Percentiles rank a stretch among this genome's conserved stretches.
Conservation (phyloP, 2,113 vertebrate genomes). For the Chaetodon trifascialis region DNA sequence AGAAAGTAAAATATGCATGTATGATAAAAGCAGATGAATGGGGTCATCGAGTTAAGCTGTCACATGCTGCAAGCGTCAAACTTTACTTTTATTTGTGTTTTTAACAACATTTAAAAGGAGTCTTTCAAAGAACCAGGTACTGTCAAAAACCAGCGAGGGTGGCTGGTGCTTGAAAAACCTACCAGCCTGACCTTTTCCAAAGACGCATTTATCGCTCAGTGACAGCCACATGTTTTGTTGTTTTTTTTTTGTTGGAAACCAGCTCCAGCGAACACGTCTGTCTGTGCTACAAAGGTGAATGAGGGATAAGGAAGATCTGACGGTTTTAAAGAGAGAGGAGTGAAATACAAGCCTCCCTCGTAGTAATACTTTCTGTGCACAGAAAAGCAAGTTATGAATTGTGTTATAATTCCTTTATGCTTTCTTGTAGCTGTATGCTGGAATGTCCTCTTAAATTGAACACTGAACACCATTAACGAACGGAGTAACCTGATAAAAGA, state of each 20-base stretch:
- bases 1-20: slow-evolving; percentile 8
- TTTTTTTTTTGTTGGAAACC: background rate
- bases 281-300: background rate
- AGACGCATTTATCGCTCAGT: slow-evolving; percentile 43
- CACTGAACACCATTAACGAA: background rate
- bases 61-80: background rate
- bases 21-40: slow-evolving; percentile 29
- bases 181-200: slow-evolving; percentile 53
- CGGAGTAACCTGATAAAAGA: background rate
- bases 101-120: slow-evolving; percentile 27
- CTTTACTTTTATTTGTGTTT: slow-evolving; percentile 27
- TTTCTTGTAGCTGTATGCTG: background rate
- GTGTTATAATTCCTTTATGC: background rate
- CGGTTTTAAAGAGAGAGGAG: background rate
- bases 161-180: slow-evolving; percentile 39
- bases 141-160: slow-evolving; percentile 14
- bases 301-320: slow-evolving; percentile 13
- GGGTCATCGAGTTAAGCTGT: slow-evolving; percentile 17
- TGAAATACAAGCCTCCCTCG: background rate
- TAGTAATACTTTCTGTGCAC: background rate
- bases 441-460: background rate
- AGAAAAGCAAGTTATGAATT: background rate
- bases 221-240: slow-evolving; percentile 35
- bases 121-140: slow-evolving; percentile 22
- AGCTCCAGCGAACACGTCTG: slow-evolving; percentile 27